Evolutionary conservation across 2,888 invertebrate species (phyloP).

Genomic region (Callinectes sapidus): DNA sequence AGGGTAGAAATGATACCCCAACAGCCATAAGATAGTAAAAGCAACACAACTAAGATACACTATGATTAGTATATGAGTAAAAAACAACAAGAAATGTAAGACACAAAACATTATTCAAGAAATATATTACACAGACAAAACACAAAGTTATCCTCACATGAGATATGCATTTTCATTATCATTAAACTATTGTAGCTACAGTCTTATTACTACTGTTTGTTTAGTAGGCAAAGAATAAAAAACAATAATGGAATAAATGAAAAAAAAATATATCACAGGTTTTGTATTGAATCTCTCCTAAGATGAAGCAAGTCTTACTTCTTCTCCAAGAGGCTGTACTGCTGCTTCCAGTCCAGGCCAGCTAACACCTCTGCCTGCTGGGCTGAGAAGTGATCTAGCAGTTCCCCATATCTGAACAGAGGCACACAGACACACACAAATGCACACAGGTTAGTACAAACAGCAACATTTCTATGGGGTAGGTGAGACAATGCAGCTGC

Average conservation of each 20-base stretch:
- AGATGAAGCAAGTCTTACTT: constrained; percentile 43
- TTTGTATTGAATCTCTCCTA: background rate
- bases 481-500: background rate
- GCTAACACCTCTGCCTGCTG: constrained; percentile 45
- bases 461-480: background rate
- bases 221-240: background rate
- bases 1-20: background rate
- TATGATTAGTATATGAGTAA: constrained; percentile 9
- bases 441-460: constrained; percentile 25
- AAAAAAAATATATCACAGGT: background rate
- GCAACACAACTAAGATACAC: background rate
- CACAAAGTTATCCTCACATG: background rate
- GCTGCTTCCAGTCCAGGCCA: constrained; percentile 57
- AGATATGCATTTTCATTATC: background rate
- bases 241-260: background rate
- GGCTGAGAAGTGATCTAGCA: constrained; percentile 51
- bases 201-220: background rate
- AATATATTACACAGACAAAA: background rate
- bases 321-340: constrained; percentile 61
- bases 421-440: constrained; percentile 45
- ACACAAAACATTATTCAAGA: background rate
- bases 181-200: background rate
- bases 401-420: constrained; percentile 58
- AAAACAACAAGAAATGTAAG: background rate
- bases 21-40: background rate